These are phyloP conservation scores for Philaenus spumarius DNA, from an alignment of 1,140 invertebrate species.

Conservation along the genomic window DNA sequence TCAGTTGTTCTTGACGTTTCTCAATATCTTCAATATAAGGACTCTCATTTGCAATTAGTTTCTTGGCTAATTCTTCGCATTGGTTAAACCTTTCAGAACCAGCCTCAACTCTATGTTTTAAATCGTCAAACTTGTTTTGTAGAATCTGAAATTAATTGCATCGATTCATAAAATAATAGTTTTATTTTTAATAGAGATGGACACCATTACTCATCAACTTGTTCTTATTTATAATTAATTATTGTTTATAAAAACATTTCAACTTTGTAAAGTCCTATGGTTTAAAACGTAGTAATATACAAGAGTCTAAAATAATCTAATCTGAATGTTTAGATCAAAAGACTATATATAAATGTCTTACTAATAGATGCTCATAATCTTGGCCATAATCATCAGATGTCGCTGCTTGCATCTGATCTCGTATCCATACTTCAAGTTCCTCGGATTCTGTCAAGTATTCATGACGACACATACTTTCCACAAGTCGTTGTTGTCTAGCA, in stretches of 20 bases:
- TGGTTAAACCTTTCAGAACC: conserved; percentile 89
- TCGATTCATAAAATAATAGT: too few relatives aligned
- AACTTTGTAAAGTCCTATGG: too few relatives aligned
- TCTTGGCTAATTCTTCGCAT: conserved; percentile 86
- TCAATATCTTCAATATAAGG: conserved; percentile 84
- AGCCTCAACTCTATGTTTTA: conserved; percentile 85
- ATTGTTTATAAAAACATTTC: too few relatives aligned
- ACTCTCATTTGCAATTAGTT: conserved; percentile 80
- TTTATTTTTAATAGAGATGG: too few relatives aligned
- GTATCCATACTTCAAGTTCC: conserved; percentile 92
- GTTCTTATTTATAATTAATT: too few relatives aligned
- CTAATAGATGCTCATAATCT: conserved; percentile 92
- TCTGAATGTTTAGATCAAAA: too few relatives aligned
- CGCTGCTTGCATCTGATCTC: conserved; percentile 84
- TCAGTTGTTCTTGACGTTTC: conserved; percentile 76
- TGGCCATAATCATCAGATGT: conserved; percentile 94
- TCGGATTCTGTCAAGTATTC: conserved; percentile 88
- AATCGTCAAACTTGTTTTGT: conserved; percentile 92
- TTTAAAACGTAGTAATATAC: too few relatives aligned
- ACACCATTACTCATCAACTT: too few relatives aligned
- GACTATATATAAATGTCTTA: conserved; percentile 41
- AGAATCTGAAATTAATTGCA: conserved; percentile 60
- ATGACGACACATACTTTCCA: conserved; percentile 84
- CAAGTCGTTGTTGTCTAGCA: conserved; percentile 71
- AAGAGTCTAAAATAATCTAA: too few relatives aligned